Conservation (phyloP, 92 coral and sea anemone genomes). For the Hydrozoanthus gracilis region DNA sequence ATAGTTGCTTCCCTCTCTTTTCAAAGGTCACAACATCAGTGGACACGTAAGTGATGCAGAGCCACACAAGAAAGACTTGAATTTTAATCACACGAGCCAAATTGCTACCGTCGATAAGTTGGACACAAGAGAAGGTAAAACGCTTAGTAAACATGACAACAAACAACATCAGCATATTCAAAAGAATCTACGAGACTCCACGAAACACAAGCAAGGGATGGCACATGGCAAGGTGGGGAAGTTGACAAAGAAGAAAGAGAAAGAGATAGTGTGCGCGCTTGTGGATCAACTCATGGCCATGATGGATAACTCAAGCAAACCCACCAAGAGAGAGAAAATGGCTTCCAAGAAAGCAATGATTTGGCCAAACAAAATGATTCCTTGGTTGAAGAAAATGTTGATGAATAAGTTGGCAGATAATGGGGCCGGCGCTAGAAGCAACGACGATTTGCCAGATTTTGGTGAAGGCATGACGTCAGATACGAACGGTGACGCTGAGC, state of each 20-base stretch:
- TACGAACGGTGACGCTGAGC: constrained; percentile 26
- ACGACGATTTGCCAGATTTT: not conserved
- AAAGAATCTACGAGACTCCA: not conserved
- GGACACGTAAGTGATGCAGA: not conserved
- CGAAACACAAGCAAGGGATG: not conserved
- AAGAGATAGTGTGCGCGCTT: constrained; percentile 32
- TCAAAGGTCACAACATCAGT: not conserved
- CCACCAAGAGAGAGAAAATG: not conserved
- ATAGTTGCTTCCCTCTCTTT: not conserved
- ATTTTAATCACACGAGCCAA: not conserved
- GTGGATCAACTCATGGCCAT: constrained; percentile 29
- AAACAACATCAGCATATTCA: not conserved
- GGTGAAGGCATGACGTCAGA: not conserved
- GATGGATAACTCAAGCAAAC: constrained; percentile 9
- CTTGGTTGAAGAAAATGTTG: constrained; percentile 73
- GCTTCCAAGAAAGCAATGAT: constrained; percentile 87
- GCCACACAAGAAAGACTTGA: not conserved
- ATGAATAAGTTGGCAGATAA: constrained; percentile 64
- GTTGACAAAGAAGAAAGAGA: constrained; percentile 3
- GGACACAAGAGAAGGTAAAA: not conserved
- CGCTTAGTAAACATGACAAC: not conserved
- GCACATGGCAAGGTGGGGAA: not conserved
- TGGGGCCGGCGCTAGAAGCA: not conserved
- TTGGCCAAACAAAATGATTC: constrained; percentile 94
- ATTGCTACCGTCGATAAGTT: not conserved